phyloP scores from a whole-genome alignment of 2,113 vertebrate genomes.

The Todiramphus chloris region DNA sequence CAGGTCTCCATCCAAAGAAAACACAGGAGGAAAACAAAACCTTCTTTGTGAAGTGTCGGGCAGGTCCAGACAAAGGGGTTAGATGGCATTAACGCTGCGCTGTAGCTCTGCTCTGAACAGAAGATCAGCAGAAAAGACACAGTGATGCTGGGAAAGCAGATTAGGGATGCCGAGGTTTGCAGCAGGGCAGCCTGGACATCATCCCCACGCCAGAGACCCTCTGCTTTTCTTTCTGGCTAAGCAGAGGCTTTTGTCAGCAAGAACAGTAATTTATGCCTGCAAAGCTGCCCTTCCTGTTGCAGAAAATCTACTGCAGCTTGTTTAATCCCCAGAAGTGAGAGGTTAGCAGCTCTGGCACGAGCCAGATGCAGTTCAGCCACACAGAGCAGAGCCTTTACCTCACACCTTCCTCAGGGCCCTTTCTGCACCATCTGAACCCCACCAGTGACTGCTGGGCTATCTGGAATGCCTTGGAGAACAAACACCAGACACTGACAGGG shows the following conservation, averaged over 20 bases:
- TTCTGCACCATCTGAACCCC: not conserved
- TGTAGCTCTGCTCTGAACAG: not conserved
- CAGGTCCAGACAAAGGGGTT: not conserved
- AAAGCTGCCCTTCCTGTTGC: not conserved
- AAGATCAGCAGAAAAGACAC: not conserved
- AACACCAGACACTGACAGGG: not conserved
- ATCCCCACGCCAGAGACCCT: accelerated
- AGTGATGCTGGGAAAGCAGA: not conserved
- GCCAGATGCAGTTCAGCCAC: not conserved
- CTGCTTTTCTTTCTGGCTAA: not conserved
- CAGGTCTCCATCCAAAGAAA: not conserved
- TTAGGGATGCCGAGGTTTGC: not conserved
- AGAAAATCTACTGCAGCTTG: not conserved
- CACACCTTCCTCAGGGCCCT: not conserved
- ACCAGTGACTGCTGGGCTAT: not conserved
- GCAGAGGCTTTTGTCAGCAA: slow-evolving; percentile 18
- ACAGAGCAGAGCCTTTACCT: not conserved
- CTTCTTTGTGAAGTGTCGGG: not conserved
- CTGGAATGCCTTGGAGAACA: not conserved
- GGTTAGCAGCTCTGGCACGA: not conserved
- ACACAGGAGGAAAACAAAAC: not conserved
- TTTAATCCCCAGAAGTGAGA: not conserved
- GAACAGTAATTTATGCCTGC: not conserved
- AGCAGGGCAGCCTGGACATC: not conserved
- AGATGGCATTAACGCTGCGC: not conserved